Conservation (phyloP, 2,888 invertebrate species). For the Plebejus anna region DNA sequence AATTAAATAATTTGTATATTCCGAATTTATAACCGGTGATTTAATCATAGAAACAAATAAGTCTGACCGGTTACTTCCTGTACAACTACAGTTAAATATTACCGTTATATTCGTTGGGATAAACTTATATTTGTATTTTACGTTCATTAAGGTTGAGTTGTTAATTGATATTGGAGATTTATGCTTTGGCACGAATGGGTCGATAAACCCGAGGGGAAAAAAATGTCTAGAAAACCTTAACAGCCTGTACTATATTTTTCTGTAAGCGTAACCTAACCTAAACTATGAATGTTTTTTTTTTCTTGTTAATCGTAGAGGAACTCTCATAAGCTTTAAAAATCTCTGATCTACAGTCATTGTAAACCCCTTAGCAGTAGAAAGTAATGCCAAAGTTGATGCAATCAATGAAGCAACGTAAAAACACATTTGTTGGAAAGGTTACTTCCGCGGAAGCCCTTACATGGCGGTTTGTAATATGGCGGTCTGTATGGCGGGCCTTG, state of each 20-base stretch:
- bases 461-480: conserved; percentile 27
- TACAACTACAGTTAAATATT: conserved; percentile 3
- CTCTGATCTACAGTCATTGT: no score
- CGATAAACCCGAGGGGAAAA: no score
- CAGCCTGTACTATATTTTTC: no score
- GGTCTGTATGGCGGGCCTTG: conserved; percentile 3
- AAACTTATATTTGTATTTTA: not conserved
- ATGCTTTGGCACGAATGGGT: no score
- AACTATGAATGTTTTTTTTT: no score
- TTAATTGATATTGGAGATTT: no score
- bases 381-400: not conserved
- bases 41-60: conserved; percentile 5
- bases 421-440: conserved; percentile 25
- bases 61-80: not conserved
- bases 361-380: no score
- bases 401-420: not conserved
- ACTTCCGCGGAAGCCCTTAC: conserved; percentile 34
- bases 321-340: no score
- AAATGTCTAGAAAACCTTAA: no score
- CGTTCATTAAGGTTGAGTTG: not conserved
- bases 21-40: not conserved
- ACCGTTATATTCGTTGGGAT: conserved; percentile 1
- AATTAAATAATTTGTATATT: not conserved
- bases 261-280: no score
- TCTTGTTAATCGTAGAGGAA: no score